Evolutionary conservation across 2,888 invertebrate species (phyloP), one percentile per base, ranked within the genome.

Genomic region (Lottia gigantea): DNA sequence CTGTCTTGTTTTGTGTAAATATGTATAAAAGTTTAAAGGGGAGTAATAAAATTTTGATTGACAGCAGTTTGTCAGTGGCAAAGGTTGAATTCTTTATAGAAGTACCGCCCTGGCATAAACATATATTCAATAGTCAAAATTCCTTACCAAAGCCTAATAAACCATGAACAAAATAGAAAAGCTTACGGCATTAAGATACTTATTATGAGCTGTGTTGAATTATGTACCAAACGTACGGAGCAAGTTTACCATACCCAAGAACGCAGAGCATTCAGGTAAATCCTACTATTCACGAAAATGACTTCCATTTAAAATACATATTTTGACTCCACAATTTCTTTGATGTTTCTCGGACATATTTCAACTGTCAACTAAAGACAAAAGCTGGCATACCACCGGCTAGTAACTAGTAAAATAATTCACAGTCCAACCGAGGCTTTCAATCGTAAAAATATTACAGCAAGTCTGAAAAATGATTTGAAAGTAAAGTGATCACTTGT

Each of bases 211-310:
- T 74, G 81, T 71, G 81, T 81, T 75, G 83, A 83, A 70, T 83
- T 65, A 83, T 83, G 81, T 83, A 82, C 71, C 80, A 80, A 71
- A 80, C 83, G 62, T 83, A 83, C 74, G 76, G 78, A 26, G 68
- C 80, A 31, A 78, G 82, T 72, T 82, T 82, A 67, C 79, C 80
- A 74, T 83, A 83, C 75, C 68, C 46, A 46, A 62, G n/a, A 63
- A 68, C 47, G 46, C 68, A 40, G 40, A 40, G 8, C 40, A 46
- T 63, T 64, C 68, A 71, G 70, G 73, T 73, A 71, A 31, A 46
- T 63, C 15, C 19, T 49, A 23, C 23, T 46, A 19, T 40, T 15
- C 31, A 55, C 11, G 23, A 23, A 55, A 55, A 55, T 55, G 55
- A 55, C 55, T 55, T 23, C 55, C 55, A 23, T 19, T 55, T 23